A percentile compares a stretch with the other conserved stretches of the same genome.
Evolutionary conservation across 2,113 vertebrate species (phyloP).

Genomic region (Chionomys nivalis): DNA sequence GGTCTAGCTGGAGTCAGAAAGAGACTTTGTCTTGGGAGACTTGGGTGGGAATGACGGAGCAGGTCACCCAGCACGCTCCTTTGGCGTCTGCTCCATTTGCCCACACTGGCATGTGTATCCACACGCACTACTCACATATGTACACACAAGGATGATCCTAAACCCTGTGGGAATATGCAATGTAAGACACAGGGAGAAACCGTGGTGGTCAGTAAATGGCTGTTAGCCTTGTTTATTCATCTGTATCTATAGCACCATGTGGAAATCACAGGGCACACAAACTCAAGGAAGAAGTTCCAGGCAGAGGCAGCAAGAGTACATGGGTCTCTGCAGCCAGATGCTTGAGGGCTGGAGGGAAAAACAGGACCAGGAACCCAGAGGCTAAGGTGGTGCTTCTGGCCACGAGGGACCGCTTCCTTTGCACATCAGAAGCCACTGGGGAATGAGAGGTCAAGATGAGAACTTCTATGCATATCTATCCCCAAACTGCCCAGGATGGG

Average conservation of each 20-base stretch:
- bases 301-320: background rate
- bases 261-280: background rate
- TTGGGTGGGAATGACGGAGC: too few species aligned
- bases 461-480: background rate
- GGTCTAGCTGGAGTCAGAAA: background rate
- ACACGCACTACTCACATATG: background rate
- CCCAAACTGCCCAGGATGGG: background rate
- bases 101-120: too few species aligned
- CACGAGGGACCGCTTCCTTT: rapidly evolving
- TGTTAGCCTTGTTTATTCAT: background rate
- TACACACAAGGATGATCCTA: background rate
- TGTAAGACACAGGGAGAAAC: rapidly evolving
- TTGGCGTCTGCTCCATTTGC: background rate
- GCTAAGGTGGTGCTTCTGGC: background rate
- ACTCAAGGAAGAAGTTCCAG: background rate
- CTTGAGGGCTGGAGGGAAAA: background rate
- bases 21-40: background rate
- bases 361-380: rapidly evolving
- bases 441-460: background rate
- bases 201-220: rapidly evolving
- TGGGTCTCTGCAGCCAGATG: background rate
- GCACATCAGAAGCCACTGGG: rapidly evolving
- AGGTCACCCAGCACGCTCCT: too few species aligned
- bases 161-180: background rate
- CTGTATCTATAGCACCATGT: background rate